A percentile compares a stretch with the other conserved stretches of the same genome.
These are phyloP conservation scores for Palythoa grandiflora DNA, from an alignment of 92 coral and sea anemone species.

Conservation along the genomic window DNA sequence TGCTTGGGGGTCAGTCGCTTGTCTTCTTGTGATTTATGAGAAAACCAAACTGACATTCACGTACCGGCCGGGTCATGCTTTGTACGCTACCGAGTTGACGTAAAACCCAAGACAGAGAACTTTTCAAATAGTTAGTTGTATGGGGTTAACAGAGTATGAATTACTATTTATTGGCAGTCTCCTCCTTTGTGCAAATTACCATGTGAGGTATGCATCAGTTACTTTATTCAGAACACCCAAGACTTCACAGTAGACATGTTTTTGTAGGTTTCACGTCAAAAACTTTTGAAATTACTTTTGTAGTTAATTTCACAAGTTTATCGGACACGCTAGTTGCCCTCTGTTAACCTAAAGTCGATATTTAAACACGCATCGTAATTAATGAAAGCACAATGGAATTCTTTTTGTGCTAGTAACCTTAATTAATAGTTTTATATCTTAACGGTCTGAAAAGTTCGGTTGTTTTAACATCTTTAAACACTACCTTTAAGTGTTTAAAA, in stretches of 20 bases:
- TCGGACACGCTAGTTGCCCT: no score
- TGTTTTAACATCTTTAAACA: neutral
- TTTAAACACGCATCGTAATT: neutral
- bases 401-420: neutral
- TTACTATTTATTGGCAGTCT: neutral
- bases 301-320: neutral
- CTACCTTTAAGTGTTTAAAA: neutral
- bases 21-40: conserved; percentile 48
- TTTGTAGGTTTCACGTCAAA: neutral
- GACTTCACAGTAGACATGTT: neutral
- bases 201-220: neutral
- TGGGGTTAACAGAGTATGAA: neutral
- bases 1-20: conserved; percentile 45
- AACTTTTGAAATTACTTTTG: neutral
- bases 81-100: conserved; percentile 30
- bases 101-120: neutral
- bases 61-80: conserved; percentile 28
- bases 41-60: conserved; percentile 32
- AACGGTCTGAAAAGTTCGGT: neutral
- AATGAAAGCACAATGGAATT: neutral
- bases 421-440: neutral
- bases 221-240: neutral
- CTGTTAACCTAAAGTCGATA: neutral
- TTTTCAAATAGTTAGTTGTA: neutral
- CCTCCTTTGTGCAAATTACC: neutral